Percentiles rank a stretch among this genome's conserved stretches.
These are phyloP conservation scores for Canis aureus DNA, from an alignment of 2,113 vertebrate genomes.

Conservation along the genomic window DNA sequence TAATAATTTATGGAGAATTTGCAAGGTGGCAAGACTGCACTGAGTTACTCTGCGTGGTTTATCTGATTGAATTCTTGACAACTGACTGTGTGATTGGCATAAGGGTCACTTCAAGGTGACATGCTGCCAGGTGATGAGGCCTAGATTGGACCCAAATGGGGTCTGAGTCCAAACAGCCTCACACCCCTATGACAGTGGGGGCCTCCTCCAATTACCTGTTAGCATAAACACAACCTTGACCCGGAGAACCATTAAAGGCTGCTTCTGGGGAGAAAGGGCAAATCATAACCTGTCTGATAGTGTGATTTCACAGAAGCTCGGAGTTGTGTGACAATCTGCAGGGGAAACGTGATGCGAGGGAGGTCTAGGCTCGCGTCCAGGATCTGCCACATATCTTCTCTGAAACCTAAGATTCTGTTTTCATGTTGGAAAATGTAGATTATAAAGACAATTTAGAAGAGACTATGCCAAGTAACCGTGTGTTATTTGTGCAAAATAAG, in stretches of 20 bases:
- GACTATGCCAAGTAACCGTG: neutral
- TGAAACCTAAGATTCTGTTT: neutral
- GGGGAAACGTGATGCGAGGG: neutral
- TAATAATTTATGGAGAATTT: neutral
- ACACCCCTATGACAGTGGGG: neutral
- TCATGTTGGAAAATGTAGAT: neutral
- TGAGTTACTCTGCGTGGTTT: neutral
- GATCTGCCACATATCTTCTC: neutral
- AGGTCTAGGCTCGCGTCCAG: neutral
- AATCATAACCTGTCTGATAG: neutral
- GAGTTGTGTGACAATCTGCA: neutral
- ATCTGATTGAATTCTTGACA: neutral
- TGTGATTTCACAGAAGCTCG: neutral
- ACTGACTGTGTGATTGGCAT: neutral
- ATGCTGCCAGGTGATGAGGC: neutral
- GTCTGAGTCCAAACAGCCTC: neutral
- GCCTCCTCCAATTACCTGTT: neutral
- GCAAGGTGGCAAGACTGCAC: neutral
- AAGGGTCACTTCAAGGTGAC: neutral
- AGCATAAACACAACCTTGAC: neutral
- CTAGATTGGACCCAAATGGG: neutral
- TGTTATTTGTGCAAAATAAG: neutral
- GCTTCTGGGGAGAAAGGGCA: neutral
- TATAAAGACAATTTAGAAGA: conserved; percentile 26
- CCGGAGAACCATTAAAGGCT: neutral